Evolutionary conservation across 2,797 vertebrate genomes (phyloP), one percentile per base, ranked within the genome.

Genomic region (Takifugu rubripes): DNA sequence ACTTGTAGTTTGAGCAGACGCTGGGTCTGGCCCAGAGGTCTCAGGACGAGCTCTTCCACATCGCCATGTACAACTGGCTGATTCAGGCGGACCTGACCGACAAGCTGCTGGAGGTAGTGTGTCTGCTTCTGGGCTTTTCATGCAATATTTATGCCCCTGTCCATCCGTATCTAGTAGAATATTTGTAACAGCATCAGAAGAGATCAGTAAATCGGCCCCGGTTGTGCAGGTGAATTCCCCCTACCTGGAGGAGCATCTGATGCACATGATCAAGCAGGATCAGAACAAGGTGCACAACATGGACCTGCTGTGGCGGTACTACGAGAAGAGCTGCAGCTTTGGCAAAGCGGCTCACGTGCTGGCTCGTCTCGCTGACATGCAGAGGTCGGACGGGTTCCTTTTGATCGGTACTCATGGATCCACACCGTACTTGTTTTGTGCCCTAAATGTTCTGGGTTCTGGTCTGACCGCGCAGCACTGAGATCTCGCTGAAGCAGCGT

Each of bases 221-320:
- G 11, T 49, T 57, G 14, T 52, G 3, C 81, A 99, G 97, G 91
- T 99, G 29, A 95, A 95, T 58, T 95, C 97, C 12, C 94, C 94
- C 0, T 98, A 94, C 87, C 90, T 99, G 68, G 97, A 99, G 64
- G 96, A 96, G 17, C 94, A 98, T 76, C 85, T 99, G 64, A 93
- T 93, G 82, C 93, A 95, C 45, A 98, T 98, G 94, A 94, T 96
- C 59, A 98, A 95, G 75, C 92, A 95, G 74, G 96, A 99, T 82
- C 96, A 97, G 87, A 98, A 93, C 74, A 96, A 96, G 85, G 95
- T 99, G 43, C 93, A 92, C 65, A 98, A 97, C 14, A 96, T 99
- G 95, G 97, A 99, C 88, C 90, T 99, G 56, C 81, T 98, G 36
- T 99, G 97, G 97, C 88, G 95, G 62, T 98, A 96, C 79, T 98